Evolutionary conservation across 2,113 vertebrate species (phyloP).

Genomic region (Dasyornis broadbenti): DNA sequence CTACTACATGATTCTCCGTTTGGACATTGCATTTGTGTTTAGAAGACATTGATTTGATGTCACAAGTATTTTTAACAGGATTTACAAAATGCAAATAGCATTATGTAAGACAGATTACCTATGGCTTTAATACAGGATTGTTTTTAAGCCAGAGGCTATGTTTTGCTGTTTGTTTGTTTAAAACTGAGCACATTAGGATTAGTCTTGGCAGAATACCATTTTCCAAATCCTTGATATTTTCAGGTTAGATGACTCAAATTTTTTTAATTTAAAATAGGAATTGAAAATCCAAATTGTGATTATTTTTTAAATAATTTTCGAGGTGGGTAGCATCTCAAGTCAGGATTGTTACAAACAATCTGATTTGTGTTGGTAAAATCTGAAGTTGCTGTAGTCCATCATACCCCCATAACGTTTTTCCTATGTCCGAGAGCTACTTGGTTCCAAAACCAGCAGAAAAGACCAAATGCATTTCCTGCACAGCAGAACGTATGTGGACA

Average conservation of each 20-base stretch:
- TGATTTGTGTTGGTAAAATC: neutral
- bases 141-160: slow-evolving; percentile 28
- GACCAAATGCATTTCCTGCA: neutral
- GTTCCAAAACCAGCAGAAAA: neutral
- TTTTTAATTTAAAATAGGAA: neutral
- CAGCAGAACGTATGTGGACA: neutral
- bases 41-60: slow-evolving; percentile 45
- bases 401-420: neutral
- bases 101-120: slow-evolving; percentile 60
- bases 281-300: neutral
- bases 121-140: slow-evolving; percentile 53
- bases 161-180: slow-evolving; percentile 27
- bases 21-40: neutral
- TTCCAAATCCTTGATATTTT: slow-evolving; percentile 3
- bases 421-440: neutral
- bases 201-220: neutral
- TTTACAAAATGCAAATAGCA: slow-evolving; percentile 49
- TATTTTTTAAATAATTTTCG: neutral
- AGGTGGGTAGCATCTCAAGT: neutral
- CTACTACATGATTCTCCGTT: neutral
- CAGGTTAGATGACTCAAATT: neutral
- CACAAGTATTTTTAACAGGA: slow-evolving; percentile 40
- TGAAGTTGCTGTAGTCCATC: neutral
- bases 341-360: neutral
- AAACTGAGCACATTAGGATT: neutral